Base-by-base conservation (phyloP, 2,888 invertebrate genomes). In the Acanthosoma haemorrhoidale region DNA sequence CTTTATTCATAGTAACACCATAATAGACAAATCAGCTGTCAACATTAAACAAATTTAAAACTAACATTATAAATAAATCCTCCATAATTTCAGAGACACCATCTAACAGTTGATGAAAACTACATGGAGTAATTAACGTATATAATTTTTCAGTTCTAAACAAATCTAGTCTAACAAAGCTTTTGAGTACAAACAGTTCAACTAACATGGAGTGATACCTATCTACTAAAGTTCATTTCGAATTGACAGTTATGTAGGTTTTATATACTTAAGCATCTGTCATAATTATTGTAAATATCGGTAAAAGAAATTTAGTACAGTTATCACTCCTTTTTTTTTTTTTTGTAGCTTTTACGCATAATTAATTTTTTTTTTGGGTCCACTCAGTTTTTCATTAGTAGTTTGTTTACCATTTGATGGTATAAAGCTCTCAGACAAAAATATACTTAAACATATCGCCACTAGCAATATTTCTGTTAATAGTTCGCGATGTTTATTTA, bases 121-220 rank as follows among this genome's bases (percentile, higher is more conserved):
- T 51, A 51, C 25, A 51, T n/a, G 25, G 25, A 51, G 51, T 51
- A 6, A 25, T 51, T 51, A 51, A 51, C 51, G 25, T 51, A 25
- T 25, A 51, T 16, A 51, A 51, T n/a, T 43, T 8, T 51, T 51
- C 51, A 25, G 21, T 51, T 63, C 63, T 63, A 63, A 63, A 63
- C 29, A 38, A 63, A 63, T 63, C 63, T 63, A 63, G 29, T 63
- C 63, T 63, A 63, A 63, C 15, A 6, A 63, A 63, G 63, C 63
- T n/a, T 63, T 41, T 6, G 63, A 39, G 63, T 63, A 63, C 63
- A 38, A 63, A 63, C 63, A 63, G 38, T 41, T 63, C 29, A 29
- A 63, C 41, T 63, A 39, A 36, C 36, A 13, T 36, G 63, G 63
- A 63, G 63, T 63, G 63, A 63, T 63, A 63, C 16, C n/a, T 29